Evolutionary conservation across 1,140 invertebrate species (phyloP).

Genomic region (Oedothorax gibbosus): DNA sequence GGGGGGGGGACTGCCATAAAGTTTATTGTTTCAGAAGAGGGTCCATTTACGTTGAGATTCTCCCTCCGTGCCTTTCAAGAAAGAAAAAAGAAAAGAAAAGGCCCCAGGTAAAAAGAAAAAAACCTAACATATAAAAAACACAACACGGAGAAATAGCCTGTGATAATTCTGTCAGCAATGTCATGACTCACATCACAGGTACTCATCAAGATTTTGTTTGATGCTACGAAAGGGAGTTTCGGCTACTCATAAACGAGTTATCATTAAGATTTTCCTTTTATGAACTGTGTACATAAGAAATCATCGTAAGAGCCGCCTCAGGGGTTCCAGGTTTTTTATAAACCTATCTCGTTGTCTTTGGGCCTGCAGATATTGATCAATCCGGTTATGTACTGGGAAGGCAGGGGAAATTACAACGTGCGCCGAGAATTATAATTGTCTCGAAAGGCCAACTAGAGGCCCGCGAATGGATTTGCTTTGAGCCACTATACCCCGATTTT

Average conservation of each 20-base stretch:
- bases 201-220: constrained; percentile 33
- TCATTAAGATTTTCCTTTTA: constrained; percentile 37
- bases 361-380: constrained; percentile 29
- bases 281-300: constrained; percentile 43
- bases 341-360: background rate
- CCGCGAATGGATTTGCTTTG: constrained; percentile 11
- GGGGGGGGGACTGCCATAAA: background rate
- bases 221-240: constrained; percentile 38
- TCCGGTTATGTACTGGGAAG: constrained; percentile 42
- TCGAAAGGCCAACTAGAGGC: constrained; percentile 9
- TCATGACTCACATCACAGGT: constrained; percentile 39
- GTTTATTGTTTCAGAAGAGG: constrained; percentile 33
- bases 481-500: constrained; percentile 12
- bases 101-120: too few species aligned
- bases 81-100: background rate
- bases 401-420: constrained; percentile 22
- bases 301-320: constrained; percentile 10
- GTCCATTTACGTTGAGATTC: constrained; percentile 9
- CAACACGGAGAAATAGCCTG: too few species aligned
- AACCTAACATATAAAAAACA: too few species aligned
- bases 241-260: constrained; percentile 41
- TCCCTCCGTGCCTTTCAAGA: constrained; percentile 3
- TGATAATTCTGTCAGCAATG: constrained; percentile 23
- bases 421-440: constrained; percentile 36
- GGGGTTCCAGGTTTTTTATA: constrained; percentile 7